A percentile compares a stretch with the other conserved stretches of the same genome.
phyloP scores from a whole-genome alignment of 92 coral and sea anemone species.

The Heliopora coerulea region DNA sequence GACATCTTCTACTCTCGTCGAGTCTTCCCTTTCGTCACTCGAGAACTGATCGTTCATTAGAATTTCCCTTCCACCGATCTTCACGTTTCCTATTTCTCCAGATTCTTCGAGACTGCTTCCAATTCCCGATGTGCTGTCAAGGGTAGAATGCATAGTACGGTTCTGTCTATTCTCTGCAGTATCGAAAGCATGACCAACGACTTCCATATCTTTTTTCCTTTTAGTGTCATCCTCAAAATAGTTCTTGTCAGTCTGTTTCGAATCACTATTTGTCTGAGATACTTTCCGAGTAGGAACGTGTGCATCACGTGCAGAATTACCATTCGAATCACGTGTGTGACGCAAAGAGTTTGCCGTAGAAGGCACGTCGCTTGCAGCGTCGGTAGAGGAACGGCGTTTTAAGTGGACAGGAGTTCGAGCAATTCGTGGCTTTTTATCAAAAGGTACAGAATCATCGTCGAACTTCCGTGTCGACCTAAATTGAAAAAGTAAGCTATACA shows the following conservation, averaged over 20 bases:
- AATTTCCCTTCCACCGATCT: too few relatives aligned
- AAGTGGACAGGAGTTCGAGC: slow-evolving; percentile 84
- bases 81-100: slow-evolving; percentile 39
- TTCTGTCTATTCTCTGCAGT: slow-evolving; percentile 22
- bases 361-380: not conserved
- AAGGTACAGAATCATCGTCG: slow-evolving; percentile 73
- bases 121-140: slow-evolving; percentile 37
- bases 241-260: not conserved
- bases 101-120: slow-evolving; percentile 57
- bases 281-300: not conserved
- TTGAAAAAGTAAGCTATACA: too few relatives aligned
- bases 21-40: slow-evolving; percentile 66
- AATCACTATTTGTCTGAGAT: not conserved
- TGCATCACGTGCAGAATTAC: slow-evolving; percentile 5
- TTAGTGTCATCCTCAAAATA: slow-evolving; percentile 29
- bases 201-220: slow-evolving; percentile 52
- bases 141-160: slow-evolving; percentile 33
- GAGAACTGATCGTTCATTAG: slow-evolving; percentile 39
- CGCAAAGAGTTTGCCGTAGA: slow-evolving; percentile 35
- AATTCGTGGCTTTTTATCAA: slow-evolving; percentile 85
- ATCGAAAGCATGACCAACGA: slow-evolving; percentile 68
- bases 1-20: slow-evolving; percentile 44
- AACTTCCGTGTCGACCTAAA: slow-evolving; percentile 39
- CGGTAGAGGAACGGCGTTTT: slow-evolving; percentile 52
- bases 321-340: slow-evolving; percentile 1